Conservation (phyloP, 2,888 invertebrate genomes). For the Bombylius discolor region DNA sequence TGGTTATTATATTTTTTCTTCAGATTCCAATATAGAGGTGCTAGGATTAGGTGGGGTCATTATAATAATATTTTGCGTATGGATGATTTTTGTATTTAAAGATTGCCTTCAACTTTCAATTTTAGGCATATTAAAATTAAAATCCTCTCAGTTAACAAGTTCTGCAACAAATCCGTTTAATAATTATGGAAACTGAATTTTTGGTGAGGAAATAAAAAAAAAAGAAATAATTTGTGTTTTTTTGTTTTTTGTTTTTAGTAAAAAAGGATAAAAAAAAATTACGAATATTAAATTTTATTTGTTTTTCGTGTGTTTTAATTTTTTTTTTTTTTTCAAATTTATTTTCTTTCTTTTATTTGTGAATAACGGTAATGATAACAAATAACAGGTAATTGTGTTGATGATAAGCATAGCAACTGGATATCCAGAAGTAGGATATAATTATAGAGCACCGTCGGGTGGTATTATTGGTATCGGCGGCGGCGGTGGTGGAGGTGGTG, state of each 20-base stretch:
- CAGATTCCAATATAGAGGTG: not conserved
- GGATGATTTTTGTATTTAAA: not conserved
- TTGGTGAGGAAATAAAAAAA: not conserved
- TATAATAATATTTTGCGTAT: not conserved
- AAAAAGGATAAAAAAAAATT: not conserved
- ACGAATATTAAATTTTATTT: too few species aligned
- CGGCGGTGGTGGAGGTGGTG: constrained; percentile 3
- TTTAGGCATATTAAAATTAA: not conserved
- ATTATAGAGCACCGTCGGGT: constrained; percentile 17
- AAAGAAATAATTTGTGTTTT: not conserved
- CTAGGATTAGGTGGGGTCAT: not conserved
- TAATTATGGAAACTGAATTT: not conserved
- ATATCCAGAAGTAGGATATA: constrained; percentile 34
- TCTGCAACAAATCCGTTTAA: not conserved
- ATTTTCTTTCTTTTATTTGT: too few species aligned
- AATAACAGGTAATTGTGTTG: not conserved
- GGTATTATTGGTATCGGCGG: constrained; percentile 27
- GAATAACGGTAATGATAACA: too few species aligned
- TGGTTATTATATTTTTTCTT: too few species aligned
- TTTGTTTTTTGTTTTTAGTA: not conserved
- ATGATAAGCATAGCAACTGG: not conserved
- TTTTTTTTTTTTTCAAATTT: too few species aligned
- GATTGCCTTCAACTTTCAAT: not conserved
- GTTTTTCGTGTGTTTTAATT: not conserved
- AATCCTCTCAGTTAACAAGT: not conserved